These are phyloP conservation scores for Rhopilema esculentum DNA, from an alignment of 30 jellyfish, hydroid and myxozoan genomes.

Conservation along the genomic window DNA sequence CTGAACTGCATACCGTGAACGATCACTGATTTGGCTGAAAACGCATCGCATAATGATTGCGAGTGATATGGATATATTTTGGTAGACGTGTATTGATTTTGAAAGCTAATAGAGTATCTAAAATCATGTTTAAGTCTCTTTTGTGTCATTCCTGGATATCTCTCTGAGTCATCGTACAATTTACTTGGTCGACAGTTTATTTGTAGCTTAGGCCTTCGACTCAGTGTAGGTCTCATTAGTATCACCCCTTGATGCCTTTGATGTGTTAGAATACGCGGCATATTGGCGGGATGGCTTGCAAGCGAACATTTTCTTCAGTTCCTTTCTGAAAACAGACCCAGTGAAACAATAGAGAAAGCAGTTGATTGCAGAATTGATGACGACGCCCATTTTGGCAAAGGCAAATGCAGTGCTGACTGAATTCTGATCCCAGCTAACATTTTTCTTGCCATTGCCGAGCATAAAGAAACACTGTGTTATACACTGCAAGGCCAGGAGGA, in stretches of 20 bases:
- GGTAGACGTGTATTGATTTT: too few species aligned
- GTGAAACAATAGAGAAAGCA: slow-evolving; percentile 71
- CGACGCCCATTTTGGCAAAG: slow-evolving; percentile 81
- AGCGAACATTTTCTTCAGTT: slow-evolving; percentile 45
- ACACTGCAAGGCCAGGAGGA: slow-evolving; percentile 90
- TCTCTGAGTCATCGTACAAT: too few species aligned
- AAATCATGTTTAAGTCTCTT: not conserved
- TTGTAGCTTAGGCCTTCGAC: slow-evolving; percentile 42
- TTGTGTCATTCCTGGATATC: not conserved
- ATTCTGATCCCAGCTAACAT: slow-evolving; percentile 49
- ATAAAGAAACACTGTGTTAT: slow-evolving; percentile 88
- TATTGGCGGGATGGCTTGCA: not conserved
- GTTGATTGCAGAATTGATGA: slow-evolving; percentile 80
- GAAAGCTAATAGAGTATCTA: too few species aligned
- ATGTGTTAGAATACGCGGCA: slow-evolving; percentile 1
- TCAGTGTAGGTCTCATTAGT: slow-evolving; percentile 50
- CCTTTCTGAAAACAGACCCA: slow-evolving; percentile 67
- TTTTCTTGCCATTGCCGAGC: slow-evolving; percentile 79
- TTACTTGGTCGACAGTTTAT: not conserved
- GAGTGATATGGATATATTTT: too few species aligned
- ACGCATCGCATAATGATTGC: too few species aligned
- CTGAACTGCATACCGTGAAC: too few species aligned
- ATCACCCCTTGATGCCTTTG: slow-evolving; percentile 53
- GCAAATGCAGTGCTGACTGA: slow-evolving; percentile 68
- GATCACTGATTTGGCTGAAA: too few species aligned